These are phyloP conservation scores for Alauda arvensis DNA, from an alignment of 2,797 vertebrate species.

Conservation along the genomic window DNA sequence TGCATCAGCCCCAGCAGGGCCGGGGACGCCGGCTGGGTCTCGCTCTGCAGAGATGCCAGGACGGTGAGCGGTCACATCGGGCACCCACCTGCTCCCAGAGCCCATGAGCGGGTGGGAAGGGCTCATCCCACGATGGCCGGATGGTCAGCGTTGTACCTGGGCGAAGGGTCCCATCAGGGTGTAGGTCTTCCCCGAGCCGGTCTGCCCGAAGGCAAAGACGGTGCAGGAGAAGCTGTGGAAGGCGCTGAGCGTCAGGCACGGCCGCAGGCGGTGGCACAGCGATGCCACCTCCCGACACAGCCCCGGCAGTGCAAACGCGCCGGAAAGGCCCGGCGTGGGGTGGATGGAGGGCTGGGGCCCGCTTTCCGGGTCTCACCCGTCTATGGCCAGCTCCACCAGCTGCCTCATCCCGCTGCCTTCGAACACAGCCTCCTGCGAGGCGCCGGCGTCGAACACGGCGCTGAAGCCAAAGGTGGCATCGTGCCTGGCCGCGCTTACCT, in stretches of 20 bases:
- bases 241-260: neutral
- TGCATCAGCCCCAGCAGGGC: slow-evolving; percentile 70
- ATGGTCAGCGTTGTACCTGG: slow-evolving; percentile 16
- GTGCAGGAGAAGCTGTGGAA: slow-evolving; percentile 72
- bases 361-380: slow-evolving; percentile 43
- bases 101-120: accelerated
- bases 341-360: accelerated
- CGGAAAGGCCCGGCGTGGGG: accelerated
- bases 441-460: slow-evolving; percentile 59
- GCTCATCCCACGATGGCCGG: neutral
- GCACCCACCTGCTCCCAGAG: neutral
- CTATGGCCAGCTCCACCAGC: slow-evolving; percentile 66
- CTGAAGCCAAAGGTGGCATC: slow-evolving; percentile 68
- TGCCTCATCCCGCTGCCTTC: slow-evolving; percentile 65
- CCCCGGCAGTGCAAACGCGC: neutral
- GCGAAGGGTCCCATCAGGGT: slow-evolving; percentile 72
- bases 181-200: slow-evolving; percentile 75
- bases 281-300: slow-evolving; percentile 32
- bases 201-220: slow-evolving; percentile 76
- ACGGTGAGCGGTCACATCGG: accelerated
- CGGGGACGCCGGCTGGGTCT: neutral
- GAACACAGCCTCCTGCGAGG: slow-evolving; percentile 72
- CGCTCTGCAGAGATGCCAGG: neutral
- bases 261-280: neutral
- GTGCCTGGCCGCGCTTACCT: slow-evolving; percentile 39